Base-by-base conservation (phyloP, 2,113 vertebrate species). In the Hemiprocne comata region DNA sequence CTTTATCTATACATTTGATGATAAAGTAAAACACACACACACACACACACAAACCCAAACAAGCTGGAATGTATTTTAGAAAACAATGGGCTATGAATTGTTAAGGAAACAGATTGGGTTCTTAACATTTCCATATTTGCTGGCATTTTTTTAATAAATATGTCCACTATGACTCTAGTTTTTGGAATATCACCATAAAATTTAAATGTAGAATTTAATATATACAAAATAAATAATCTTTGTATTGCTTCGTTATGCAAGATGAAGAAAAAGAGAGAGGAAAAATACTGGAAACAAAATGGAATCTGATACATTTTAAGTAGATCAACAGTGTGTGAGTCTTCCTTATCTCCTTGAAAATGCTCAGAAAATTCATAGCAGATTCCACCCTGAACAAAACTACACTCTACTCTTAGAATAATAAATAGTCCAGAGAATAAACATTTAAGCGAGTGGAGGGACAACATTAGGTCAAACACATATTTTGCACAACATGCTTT, bases 131-230 rank as follows among this genome's bases (percentile, higher is more conserved):
- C 17, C 51, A 54, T 13, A 34, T 40, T 75, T 66, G 50, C 51
- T 62, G 65, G 61, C 25, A 75, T 94, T 88, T 33, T 91, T 48
- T 42, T 73, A 42, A 42, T 92, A 92, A 94, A 95, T 66, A 76
- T 72, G 14, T 23, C 23, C 70, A 36, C 62, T 51, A 38, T 74
- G 72, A 96, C 66, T 75, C 51, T 80, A 61, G 55, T 78, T 90
- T 31, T 40, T 48, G n/a, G 26, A 90, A 46, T 48, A n/a, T 6
- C 40, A 9, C 21, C 31, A 31, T 64, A 36, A 8, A 38, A 71
- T 95, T 89, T 90, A 83, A 91, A 86, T 34, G 13, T 16, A 83
- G n/a, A 95, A n/a, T 65, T 90, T 89, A 94, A 67, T 92, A 40
- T 36, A 50, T 42, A 21, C 55, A 74, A 50, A 85, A 94, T 48